A percentile compares a stretch with the other conserved stretches of the same genome.
These are phyloP conservation scores for Leptobrachium ailaonicum DNA, from an alignment of 2,113 vertebrate genomes.

Conservation along the genomic window DNA sequence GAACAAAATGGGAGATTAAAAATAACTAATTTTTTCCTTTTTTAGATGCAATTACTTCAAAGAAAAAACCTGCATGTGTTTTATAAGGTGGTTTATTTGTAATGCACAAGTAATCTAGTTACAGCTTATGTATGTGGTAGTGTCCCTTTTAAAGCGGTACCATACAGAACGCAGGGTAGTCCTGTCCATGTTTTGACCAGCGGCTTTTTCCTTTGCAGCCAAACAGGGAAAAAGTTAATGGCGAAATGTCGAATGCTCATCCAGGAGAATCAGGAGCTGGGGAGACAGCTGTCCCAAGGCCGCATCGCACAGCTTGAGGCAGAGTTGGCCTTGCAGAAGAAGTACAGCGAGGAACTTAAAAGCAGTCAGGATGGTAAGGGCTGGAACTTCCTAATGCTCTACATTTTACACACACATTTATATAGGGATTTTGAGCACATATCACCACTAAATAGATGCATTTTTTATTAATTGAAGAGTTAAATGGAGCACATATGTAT, in stretches of 20 bases:
- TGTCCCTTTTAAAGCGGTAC: background rate
- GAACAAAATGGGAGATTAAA: too few species aligned
- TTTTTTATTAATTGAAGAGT: too few species aligned
- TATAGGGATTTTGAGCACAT: too few species aligned
- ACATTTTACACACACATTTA: background rate
- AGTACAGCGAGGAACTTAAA: conserved; percentile 99
- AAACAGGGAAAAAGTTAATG: conserved; percentile 99
- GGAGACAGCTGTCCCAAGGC: conserved; percentile 97
- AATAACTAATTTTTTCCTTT: background rate
- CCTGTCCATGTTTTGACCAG: conserved; percentile 84
- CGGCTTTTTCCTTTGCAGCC: conserved; percentile 98
- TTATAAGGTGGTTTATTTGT: too few species aligned
- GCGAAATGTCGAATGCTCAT: conserved; percentile 99
- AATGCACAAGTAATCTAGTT: too few species aligned
- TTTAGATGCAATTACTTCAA: too few species aligned
- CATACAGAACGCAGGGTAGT: conserved; percentile 41
- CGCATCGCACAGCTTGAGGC: conserved; percentile 98
- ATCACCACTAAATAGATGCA: too few species aligned
- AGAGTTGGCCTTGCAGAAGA: conserved; percentile 98
- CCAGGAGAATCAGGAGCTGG: conserved; percentile 99
- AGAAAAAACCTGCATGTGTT: too few species aligned
- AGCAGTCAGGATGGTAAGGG: conserved; percentile 98
- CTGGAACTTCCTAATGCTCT: background rate
- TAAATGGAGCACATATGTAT: too few species aligned
- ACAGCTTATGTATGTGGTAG: too few species aligned